Evolutionary conservation across 2,888 invertebrate genomes (phyloP).

Genomic region (Allolobophora icterica): DNA sequence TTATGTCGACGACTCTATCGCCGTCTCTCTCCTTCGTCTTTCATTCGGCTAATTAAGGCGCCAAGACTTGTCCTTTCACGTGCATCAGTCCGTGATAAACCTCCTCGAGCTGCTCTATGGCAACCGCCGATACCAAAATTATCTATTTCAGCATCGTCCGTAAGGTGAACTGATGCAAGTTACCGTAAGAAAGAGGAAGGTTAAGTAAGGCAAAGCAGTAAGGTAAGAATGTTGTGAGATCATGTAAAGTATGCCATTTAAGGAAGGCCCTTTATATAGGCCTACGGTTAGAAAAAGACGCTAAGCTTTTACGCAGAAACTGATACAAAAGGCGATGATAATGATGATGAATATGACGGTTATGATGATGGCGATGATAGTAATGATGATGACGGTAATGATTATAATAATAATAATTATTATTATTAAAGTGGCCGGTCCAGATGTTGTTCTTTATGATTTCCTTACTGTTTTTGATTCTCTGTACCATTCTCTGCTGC

Average conservation of each 20-base stretch:
- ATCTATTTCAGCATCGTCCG: not conserved
- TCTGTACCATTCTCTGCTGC: no score
- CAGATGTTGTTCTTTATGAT: no score
- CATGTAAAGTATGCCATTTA: not conserved
- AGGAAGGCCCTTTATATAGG: not conserved
- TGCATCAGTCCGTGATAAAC: slow-evolving; percentile 17
- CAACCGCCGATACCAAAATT: not conserved
- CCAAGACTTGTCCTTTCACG: not conserved
- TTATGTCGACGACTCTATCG: not conserved
- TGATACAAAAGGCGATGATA: not conserved
- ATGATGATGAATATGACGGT: no score
- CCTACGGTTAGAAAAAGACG: no score
- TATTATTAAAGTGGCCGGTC: no score
- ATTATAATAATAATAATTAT: no score
- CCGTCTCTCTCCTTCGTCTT: not conserved
- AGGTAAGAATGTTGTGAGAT: not conserved
- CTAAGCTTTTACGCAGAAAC: not conserved
- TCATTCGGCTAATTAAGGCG: slow-evolving; percentile 12
- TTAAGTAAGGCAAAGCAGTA: not conserved
- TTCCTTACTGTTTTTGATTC: no score
- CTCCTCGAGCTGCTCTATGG: not conserved
- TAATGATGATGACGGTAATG: no score
- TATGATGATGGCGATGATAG: no score
- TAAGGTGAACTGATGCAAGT: no score
- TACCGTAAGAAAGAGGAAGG: not conserved